These are phyloP conservation scores for Cricetomys ansorgei DNA, from an alignment of 2,113 vertebrate species.

Conservation along the genomic window DNA sequence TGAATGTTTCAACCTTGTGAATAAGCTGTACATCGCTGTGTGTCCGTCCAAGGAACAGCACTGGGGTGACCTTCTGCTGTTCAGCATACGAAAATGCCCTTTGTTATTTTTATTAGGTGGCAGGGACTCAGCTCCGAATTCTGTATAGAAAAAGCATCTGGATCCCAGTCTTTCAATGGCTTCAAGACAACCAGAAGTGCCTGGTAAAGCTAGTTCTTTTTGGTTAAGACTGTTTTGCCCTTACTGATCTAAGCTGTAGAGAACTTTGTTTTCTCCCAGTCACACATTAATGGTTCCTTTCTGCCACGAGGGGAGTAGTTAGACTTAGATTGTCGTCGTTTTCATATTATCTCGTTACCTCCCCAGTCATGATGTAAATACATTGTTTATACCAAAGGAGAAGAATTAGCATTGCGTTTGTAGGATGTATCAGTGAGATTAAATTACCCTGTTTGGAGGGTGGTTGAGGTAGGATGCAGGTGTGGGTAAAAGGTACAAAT, in stretches of 20 bases:
- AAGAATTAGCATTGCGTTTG: constrained; percentile 22
- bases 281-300: background rate
- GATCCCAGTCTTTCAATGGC: constrained; percentile 84
- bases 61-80: constrained; percentile 29
- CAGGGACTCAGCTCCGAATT: constrained; percentile 77
- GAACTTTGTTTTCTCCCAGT: constrained; percentile 24
- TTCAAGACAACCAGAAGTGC: constrained; percentile 85
- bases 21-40: background rate
- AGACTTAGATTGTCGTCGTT: constrained; percentile 30
- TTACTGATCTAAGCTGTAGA: background rate
- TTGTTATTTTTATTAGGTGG: constrained; percentile 83
- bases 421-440: background rate
- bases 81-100: constrained; percentile 67
- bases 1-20: constrained; percentile 1
- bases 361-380: background rate
- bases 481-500: background rate
- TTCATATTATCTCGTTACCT: background rate
- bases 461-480: background rate
- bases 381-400: constrained; percentile 32
- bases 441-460: background rate
- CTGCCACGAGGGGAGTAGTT: background rate
- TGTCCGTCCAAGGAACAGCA: constrained; percentile 15
- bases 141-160: constrained; percentile 75
- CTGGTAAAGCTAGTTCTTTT: constrained; percentile 86
- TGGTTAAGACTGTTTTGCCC: constrained; percentile 39